These are phyloP conservation scores for Mesorhabditis sp. DNA, from an alignment of 2,888 invertebrate genomes.

Conservation along the genomic window DNA sequence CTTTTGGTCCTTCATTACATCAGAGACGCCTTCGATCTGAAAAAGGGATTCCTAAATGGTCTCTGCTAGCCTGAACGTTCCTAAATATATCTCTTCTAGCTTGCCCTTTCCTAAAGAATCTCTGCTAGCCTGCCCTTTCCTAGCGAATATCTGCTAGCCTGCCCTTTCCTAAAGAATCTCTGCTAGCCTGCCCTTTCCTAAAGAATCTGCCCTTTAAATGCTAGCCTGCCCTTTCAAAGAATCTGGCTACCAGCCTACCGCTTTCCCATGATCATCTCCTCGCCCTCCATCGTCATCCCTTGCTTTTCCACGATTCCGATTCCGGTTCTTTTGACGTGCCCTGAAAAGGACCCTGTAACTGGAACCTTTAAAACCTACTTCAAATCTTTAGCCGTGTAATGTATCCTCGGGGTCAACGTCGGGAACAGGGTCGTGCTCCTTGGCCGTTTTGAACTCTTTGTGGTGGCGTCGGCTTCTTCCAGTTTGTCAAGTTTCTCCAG, in stretches of 20 bases:
- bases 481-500: no score
- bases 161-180: not conserved
- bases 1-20: constrained; percentile 1
- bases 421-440: constrained; percentile 5
- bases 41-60: not conserved
- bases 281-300: not conserved
- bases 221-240: no score
- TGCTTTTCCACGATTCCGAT: constrained; percentile 1
- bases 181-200: not conserved
- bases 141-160: no score
- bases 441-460: not conserved
- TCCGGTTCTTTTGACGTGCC: not conserved
- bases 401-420: not conserved
- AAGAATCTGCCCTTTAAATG: not conserved
- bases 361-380: not conserved
- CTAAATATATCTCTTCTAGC: no score
- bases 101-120: no score
- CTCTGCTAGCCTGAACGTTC: not conserved
- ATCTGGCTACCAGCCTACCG: not conserved
- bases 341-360: not conserved
- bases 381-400: constrained; percentile 2
- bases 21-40: not conserved
- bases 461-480: not conserved
- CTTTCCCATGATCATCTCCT: not conserved
- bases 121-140: no score